Evolutionary conservation across 2,113 vertebrate species (phyloP), one percentile per base, ranked within the genome.

Genomic region (Leptodactylus fuscus): DNA sequence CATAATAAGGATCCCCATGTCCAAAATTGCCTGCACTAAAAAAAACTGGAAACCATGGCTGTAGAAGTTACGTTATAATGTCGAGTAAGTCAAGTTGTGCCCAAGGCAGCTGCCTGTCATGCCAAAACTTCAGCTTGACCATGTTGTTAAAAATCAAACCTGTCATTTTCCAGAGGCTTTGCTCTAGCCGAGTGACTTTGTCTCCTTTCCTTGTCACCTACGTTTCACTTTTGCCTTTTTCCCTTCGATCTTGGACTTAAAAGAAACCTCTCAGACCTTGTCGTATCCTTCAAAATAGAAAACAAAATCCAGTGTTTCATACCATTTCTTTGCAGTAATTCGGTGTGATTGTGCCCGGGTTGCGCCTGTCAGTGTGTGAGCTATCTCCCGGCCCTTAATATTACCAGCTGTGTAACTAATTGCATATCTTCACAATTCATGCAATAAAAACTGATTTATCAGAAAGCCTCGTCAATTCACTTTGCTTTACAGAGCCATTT

Each of bases 401-500:
- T 58, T 27, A 75, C 70, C 36, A 83, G 70, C 70, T 60, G 70
- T 44, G 82, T 49, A 48, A 65, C 74, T 69, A 69, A 85, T 49
- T 85, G 83, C 46, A 51, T 38, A 67, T 51, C 20, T 65, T 78
- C 60, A 78, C 5, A 73, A 73, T 82, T 82, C 32, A 41, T 73
- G 32, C 44, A 73, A 55, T 51, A 70, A 82, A 85, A 85, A 65
- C 36, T 36, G 41, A 78, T 69, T 85, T 78, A 85, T 77, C 65
- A 69, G 32, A 38, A 69, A 69, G 65, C 65, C 65, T 69, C 29
- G 65, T 69, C 74, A 53, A 75, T 78, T 67, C 44, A 65, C 74
- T 84, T 77, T 67, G 58, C 38, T 77, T 44, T 71, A 77, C 24
- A 18, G 22, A 60, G 41, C 51, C 29, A 32, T 77, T 67, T 65